Base-by-base conservation (phyloP, 2,888 invertebrate species). In the Imbricaverruca yamaguchii region DNA sequence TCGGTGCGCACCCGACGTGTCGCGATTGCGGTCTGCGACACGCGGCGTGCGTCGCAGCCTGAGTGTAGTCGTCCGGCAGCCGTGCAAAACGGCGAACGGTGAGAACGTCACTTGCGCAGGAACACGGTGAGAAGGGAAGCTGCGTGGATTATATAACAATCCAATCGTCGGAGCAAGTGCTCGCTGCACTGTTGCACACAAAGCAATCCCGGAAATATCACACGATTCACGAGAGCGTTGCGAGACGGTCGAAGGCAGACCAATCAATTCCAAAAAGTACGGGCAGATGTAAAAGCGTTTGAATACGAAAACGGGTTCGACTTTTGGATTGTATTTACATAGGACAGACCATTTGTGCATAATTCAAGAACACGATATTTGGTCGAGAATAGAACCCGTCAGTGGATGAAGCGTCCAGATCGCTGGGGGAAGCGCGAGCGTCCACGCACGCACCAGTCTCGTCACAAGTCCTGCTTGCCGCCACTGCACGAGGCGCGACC, bases 371-470 rank as follows among this genome's bases (percentile, higher is more conserved):
- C 74, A 74, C 53, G 74, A 21, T 74, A 74, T 55, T 69, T 74
- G 74, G 74, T 74, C 74, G 55, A 69, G 69, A 55, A 74, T 74
- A 55, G 55, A 74, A 74, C 74, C 74, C 74, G 74, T 74, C 55
- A 74, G 74, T 55, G 74, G 74, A 74, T 69, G 13, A 11, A 53
- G 74, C 55, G 21, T 55, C 15, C 39, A 25, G 39, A 53, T 53
- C 74, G 39, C 74, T 53, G 74, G 74, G 11, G 21, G 21, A 53
- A 10, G 65, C 23, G 18, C 74, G 18, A 53, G 1, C 74, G 1
- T 11, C 55, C 39, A 39, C 9, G 55, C 53, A 74, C 21, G 53
- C 74, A 55, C 55, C 23, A 21, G 21, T 23, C 23, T 74, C 23
- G 23, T 23, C 74, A n/a, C 53, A 25, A 3, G 25, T 25, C 67